A percentile compares a stretch with the other conserved stretches of the same genome.
phyloP scores from a whole-genome alignment of 2,888 invertebrate species.

The Lasioglossum pauxillum region DNA sequence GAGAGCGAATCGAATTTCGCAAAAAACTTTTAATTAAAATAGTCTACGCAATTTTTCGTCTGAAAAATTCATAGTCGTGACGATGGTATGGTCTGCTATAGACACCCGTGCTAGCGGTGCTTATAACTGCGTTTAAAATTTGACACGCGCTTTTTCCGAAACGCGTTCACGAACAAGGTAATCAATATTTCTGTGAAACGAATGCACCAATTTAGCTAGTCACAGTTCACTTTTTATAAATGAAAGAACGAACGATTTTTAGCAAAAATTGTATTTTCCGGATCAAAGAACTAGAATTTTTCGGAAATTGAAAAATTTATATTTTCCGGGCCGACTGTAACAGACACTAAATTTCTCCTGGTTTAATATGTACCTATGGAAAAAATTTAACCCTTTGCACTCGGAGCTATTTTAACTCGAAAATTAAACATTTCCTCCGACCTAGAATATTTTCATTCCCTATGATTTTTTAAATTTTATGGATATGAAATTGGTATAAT shows the following conservation, averaged over 20 bases:
- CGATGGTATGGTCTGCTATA: background rate
- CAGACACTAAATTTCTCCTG: background rate
- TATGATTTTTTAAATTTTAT: too few relatives aligned
- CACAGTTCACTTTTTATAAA: background rate
- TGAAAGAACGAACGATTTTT: background rate
- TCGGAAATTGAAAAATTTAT: background rate
- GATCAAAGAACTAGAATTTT: background rate
- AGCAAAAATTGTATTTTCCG: background rate
- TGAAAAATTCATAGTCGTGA: background rate
- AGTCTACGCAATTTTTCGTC: background rate
- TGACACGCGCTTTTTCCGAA: background rate
- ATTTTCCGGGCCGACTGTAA: background rate
- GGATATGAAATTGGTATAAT: too few relatives aligned
- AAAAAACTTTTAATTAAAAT: background rate
- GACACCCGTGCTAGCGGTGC: background rate
- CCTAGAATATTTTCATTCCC: too few relatives aligned
- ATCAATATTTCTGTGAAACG: background rate
- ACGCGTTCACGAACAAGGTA: background rate
- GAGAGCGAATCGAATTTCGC: background rate
- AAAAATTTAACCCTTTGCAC: background rate
- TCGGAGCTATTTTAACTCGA: too few relatives aligned
- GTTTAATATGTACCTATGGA: background rate
- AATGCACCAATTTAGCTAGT: background rate
- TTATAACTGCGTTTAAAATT: background rate
- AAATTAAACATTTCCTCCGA: too few relatives aligned